A percentile compares a stretch with the other conserved stretches of the same genome.
These are phyloP conservation scores for Scaptomyza pallida DNA, from an alignment of 1,140 invertebrate species.

Conservation along the genomic window DNA sequence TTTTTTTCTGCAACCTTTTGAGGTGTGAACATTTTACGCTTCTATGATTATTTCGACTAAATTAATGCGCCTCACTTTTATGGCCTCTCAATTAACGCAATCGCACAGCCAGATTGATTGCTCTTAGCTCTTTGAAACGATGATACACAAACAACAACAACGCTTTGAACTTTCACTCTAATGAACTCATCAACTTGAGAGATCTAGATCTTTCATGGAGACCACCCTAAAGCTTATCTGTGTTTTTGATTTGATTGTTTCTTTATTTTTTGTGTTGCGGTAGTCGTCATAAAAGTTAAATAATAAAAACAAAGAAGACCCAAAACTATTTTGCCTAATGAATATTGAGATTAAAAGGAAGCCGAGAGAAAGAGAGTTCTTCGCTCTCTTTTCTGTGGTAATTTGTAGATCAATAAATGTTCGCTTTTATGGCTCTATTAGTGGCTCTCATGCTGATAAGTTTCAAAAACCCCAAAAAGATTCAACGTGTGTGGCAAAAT, in stretches of 20 bases:
- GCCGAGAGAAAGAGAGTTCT: conserved; percentile 15
- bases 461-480: conserved; percentile 45
- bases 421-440: conserved; percentile 83
- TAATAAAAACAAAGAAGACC: conserved; percentile 47
- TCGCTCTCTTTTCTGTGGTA: conserved; percentile 35
- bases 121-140: not conserved
- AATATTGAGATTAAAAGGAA: conserved; percentile 74
- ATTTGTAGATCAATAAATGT: conserved; percentile 83
- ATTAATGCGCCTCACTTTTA: conserved; percentile 66
- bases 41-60: conserved; percentile 80
- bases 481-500: conserved; percentile 63
- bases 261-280: conserved; percentile 48
- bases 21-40: conserved; percentile 82
- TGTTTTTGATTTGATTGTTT: conserved; percentile 2
- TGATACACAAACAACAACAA: no score
- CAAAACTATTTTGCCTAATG: conserved; percentile 65
- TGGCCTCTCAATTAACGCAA: conserved; percentile 81
- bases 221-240: conserved; percentile 64
- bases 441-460: conserved; percentile 54
- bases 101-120: conserved; percentile 29
- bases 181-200: conserved; percentile 57
- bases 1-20: conserved; percentile 42
- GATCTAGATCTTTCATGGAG: conserved; percentile 32
- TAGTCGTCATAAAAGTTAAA: conserved; percentile 67
- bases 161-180: conserved; percentile 61